phyloP scores from a whole-genome alignment of 2,797 vertebrate species.

The Phrynocephalus forsythii region DNA sequence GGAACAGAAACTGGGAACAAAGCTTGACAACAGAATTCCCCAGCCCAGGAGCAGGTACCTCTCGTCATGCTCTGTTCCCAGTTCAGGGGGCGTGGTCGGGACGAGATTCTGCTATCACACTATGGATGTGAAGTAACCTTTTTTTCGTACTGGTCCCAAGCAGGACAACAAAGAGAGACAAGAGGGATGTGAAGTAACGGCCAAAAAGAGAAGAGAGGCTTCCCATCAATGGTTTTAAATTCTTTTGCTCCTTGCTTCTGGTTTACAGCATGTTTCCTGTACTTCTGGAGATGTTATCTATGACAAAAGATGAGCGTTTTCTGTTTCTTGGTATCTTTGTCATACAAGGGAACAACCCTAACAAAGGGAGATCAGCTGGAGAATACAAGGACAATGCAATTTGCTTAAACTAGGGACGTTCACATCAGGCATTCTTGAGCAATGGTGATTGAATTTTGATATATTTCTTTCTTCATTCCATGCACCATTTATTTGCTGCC shows the following conservation, averaged over 20 bases:
- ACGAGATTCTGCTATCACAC: no score
- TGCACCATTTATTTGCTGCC: conserved; percentile 16
- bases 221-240: not conserved
- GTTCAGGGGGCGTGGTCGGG: no score
- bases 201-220: no score
- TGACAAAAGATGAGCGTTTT: not conserved
- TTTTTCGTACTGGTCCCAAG: no score
- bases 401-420: not conserved
- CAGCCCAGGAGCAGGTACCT: no score
- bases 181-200: not conserved
- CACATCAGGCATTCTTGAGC: not conserved
- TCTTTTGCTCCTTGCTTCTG: not conserved
- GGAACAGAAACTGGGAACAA: no score
- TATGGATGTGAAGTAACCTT: no score
- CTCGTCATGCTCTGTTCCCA: no score
- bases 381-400: not conserved
- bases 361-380: conserved; percentile 17
- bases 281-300: not conserved
- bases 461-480: conserved; percentile 17
- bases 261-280: not conserved
- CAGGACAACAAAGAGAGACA: no score
- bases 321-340: not conserved
- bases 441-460: conserved; percentile 28
- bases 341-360: not conserved
- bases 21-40: no score